Percentiles rank a stretch among this genome's conserved stretches.
Conservation (phyloP, 2,797 vertebrate genomes). For the Hephaestus fuliginosus region DNA sequence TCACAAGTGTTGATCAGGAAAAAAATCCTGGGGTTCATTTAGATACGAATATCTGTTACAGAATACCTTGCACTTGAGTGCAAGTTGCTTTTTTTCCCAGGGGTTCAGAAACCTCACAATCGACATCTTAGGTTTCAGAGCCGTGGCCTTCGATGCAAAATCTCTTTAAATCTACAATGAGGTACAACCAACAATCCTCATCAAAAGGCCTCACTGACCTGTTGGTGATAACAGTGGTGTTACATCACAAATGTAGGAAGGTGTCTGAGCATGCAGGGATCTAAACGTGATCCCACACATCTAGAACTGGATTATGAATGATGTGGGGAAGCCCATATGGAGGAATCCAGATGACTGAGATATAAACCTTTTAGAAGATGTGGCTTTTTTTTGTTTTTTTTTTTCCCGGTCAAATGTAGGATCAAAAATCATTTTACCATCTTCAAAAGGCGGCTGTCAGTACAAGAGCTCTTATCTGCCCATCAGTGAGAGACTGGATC, state of each 20-base stretch:
- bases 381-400: background rate
- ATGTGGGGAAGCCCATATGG: background rate
- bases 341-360: background rate
- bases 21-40: background rate
- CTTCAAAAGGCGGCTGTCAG: conserved; percentile 43
- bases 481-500: conserved; percentile 12
- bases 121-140: background rate
- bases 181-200: background rate
- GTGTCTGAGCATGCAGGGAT: background rate
- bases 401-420: background rate
- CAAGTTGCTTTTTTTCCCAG: background rate
- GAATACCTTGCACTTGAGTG: background rate
- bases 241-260: background rate
- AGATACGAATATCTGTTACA: background rate
- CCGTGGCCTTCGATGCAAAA: background rate
- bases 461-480: conserved; percentile 17
- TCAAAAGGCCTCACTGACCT: background rate
- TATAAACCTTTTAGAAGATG: conserved; percentile 13
- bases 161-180: background rate
- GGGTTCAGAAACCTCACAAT: background rate
- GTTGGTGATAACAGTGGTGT: background rate
- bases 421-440: conserved; percentile 24
- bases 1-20: background rate
- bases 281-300: background rate
- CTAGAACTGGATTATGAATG: conserved; percentile 1